Evolutionary conservation across 2,888 invertebrate genomes (phyloP).

Genomic region (Operophtera brumata): DNA sequence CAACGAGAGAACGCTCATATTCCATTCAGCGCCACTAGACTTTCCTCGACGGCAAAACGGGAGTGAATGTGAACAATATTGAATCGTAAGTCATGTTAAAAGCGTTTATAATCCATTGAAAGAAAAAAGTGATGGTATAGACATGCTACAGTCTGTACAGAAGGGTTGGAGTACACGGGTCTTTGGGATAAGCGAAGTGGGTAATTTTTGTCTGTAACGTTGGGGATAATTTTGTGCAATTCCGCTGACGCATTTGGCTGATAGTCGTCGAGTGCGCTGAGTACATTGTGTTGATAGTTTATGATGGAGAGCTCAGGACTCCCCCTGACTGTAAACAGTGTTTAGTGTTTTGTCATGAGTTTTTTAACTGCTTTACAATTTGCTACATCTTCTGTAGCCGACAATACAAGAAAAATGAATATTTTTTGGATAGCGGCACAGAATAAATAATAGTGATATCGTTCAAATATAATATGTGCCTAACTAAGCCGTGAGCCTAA

Average conservation of each 20-base stretch:
- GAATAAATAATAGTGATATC: no score
- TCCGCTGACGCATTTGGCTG: constrained; percentile 75
- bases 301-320: constrained; percentile 56
- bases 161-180: constrained; percentile 34
- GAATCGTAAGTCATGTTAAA: not conserved
- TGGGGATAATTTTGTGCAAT: constrained; percentile 67
- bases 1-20: not conserved
- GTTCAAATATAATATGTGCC: no score
- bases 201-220: constrained; percentile 63
- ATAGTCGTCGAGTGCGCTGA: constrained; percentile 58
- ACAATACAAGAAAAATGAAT: not conserved
- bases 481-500: no score
- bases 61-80: not conserved
- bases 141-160: constrained; percentile 12
- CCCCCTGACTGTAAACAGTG: constrained; percentile 44
- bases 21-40: not conserved
- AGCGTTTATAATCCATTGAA: constrained; percentile 4
- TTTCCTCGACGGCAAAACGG: not conserved
- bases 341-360: constrained; percentile 27
- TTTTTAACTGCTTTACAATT: constrained; percentile 29
- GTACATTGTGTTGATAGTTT: constrained; percentile 68
- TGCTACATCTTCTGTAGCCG: not conserved
- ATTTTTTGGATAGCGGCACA: no score
- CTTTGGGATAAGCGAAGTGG: constrained; percentile 38
- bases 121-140: not conserved